Evolutionary conservation across 37 sponge, comb jelly and placozoan genomes (phyloP).

Genomic region (Ephydatia muelleri): DNA sequence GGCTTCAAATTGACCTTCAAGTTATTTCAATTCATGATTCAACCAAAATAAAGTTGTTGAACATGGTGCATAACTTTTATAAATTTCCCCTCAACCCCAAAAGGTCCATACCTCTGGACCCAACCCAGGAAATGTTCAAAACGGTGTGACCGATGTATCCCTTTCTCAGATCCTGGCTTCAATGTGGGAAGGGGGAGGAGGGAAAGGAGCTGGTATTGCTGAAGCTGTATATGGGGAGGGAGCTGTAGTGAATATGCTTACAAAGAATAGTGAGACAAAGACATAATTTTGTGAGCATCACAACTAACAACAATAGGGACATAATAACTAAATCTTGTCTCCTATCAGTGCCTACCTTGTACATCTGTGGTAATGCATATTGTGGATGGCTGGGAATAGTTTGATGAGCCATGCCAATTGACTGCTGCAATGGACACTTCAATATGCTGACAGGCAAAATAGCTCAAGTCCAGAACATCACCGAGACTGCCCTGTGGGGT

Average conservation of each 20-base stretch:
- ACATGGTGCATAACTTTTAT: too few relatives aligned
- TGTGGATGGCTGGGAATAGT: slow-evolving; percentile 16
- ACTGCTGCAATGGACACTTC: slow-evolving; percentile 21
- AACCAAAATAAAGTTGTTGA: too few relatives aligned
- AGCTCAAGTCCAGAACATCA: slow-evolving; percentile 2
- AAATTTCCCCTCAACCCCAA: too few relatives aligned
- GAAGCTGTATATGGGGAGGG: background rate
- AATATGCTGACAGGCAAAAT: background rate
- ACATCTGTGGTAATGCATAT: background rate
- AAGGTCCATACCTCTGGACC: slow-evolving; percentile 11
- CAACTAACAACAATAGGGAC: too few relatives aligned
- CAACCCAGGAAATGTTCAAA: slow-evolving; percentile 34
- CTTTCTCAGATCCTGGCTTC: slow-evolving; percentile 5
- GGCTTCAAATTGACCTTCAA: too few relatives aligned
- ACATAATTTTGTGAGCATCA: too few relatives aligned
- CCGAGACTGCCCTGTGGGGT: slow-evolving; percentile 7
- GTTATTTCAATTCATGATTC: too few relatives aligned
- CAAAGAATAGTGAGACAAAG: too few relatives aligned
- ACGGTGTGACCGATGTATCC: slow-evolving; percentile 57
- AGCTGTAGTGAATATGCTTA: background rate
- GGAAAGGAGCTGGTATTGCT: background rate
- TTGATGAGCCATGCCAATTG: background rate
- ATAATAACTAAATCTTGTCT: too few relatives aligned
- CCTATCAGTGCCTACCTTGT: background rate
- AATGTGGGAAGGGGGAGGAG: slow-evolving; percentile 13